Evolutionary conservation across 2,113 vertebrate genomes (phyloP), one percentile per base, ranked within the genome.

Genomic region (Microcebus tavaratra): DNA sequence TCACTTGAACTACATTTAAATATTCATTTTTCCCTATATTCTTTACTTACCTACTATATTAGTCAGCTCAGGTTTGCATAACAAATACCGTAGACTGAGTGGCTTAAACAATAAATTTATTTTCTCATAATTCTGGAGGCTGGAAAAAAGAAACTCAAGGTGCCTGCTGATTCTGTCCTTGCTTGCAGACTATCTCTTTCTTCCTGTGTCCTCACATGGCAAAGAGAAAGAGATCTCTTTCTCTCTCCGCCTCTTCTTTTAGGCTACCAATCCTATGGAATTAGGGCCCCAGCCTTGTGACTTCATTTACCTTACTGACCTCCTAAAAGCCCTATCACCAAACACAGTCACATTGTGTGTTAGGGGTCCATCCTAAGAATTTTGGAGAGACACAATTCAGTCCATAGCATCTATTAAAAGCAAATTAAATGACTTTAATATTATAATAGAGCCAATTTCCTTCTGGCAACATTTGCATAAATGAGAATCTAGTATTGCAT

Each of bases 161-260:
- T 29, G 4, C 7, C 20, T 23, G 9, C 5, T 4, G 2, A 4
- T 61, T 73, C 29, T 2, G 5, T 53, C 8, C 39, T 72, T 3
- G 18, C 42, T 31, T 57, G 7, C 7, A 91, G 25, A 21, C 8
- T n/a, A 25, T 13, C 8, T 11, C 6, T 8, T 87, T 53, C 53
- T 65, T 29, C 13, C 17, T 39, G 20, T 20, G 72, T 29, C 42
- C 11, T 83, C n/a, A 27, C 4, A 15, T 68, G 36, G 29, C 3
- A 57, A 34, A 79, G 34, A 48, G 18, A 27, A 10, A 53, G 45
- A 63, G 20, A 29, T 31, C 4, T 78, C 6, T 61, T 36, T 36
- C 3, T 50, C 50, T 73, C 18, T 7, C 13, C 73, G 31, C 75
- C 36, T 48, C 6, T 79, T 82, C 59, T 63, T 34, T 31, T 39